Evolutionary conservation across 2,113 vertebrate species (phyloP).

Genomic region (Salvelinus sp.): DNA sequence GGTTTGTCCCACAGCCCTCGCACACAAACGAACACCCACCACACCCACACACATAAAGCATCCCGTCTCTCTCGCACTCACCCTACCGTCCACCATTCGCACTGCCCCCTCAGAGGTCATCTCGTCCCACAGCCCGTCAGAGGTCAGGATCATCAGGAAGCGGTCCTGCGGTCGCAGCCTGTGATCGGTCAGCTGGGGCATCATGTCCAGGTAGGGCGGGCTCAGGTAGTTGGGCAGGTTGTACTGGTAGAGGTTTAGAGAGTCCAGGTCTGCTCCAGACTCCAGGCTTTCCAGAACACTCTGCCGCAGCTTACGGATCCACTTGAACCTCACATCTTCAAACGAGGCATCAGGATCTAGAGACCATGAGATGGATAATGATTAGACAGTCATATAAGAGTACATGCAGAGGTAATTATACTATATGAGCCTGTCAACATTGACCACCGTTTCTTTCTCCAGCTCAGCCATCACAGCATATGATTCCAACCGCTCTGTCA

Average conservation of each 20-base stretch:
- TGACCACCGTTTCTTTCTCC: too few relatives aligned
- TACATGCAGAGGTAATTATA: background rate
- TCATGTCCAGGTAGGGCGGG: slow-evolving; percentile 89
- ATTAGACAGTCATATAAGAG: background rate
- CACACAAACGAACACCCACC: too few relatives aligned
- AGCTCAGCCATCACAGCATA: too few relatives aligned
- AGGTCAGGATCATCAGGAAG: slow-evolving; percentile 86
- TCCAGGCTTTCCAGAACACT: slow-evolving; percentile 78
- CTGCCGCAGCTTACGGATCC: slow-evolving; percentile 89
- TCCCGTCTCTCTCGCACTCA: too few relatives aligned
- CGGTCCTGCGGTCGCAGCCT: slow-evolving; percentile 86
- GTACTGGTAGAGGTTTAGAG: slow-evolving; percentile 86
- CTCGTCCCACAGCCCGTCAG: slow-evolving; percentile 93
- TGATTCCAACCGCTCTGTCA: too few relatives aligned
- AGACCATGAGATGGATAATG: background rate
- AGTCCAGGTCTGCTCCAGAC: slow-evolving; percentile 73
- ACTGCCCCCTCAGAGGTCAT: slow-evolving; percentile 85
- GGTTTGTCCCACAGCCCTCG: too few relatives aligned
- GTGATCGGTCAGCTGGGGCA: slow-evolving; percentile 88
- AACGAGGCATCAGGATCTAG: slow-evolving; percentile 89
- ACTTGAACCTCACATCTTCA: slow-evolving; percentile 91
- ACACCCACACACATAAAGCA: too few relatives aligned
- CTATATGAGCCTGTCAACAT: background rate
- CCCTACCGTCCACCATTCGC: slow-evolving; percentile 72
- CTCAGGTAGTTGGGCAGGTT: slow-evolving; percentile 84